Base-by-base conservation (phyloP, 2,113 vertebrate species). In the Platichthys stellatus region DNA sequence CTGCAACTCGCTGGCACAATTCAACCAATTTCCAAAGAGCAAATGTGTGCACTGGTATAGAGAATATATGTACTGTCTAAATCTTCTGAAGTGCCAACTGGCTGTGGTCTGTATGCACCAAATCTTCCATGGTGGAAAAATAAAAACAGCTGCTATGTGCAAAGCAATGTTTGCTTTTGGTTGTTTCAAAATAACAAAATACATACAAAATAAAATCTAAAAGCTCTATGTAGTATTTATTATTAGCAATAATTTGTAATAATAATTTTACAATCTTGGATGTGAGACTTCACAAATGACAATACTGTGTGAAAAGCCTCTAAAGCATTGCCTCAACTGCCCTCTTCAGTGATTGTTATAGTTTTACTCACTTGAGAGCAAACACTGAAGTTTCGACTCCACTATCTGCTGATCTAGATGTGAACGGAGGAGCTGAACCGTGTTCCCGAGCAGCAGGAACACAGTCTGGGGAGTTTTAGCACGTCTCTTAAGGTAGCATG, bases 401-500 rank as follows among this genome's bases (percentile, higher is more conserved):
- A 31, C 40, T 63, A 23, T n/a, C 26, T 59, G 43, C 59, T 62
- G 9, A n/a, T 54, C 10, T 23, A 1, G 31, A 1, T 3, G 58
- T 56, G 35, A 63, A 65, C 26, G 40, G 12, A 49, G 40, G 62
- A 73, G 63, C 61, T 60, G 64, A 70, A 67, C 28, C 12, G 20
- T 54, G 11, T 20, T 38, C 24, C n/a, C 11, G 71, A 65, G 47
- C 53, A 59, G 18, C 23, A 57, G 59, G 14, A 81, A 66, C 61
- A 66, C 61, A 43, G 57, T 62, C 38, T 59, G 59, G 54, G 49
- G 5, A 6, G 5, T 71, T 60, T 53, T 31, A 83, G 65, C 74
- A 72, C 65, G 17, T 73, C 24, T 78, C 72, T 54, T 72, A 64
- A 63, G 28, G 21, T 64, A 72, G 31, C 49, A 76, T 62, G 38